Percentiles rank a stretch among this genome's conserved stretches.
phyloP scores from a whole-genome alignment of 2,113 vertebrate genomes.

The Clinocottus analis region DNA sequence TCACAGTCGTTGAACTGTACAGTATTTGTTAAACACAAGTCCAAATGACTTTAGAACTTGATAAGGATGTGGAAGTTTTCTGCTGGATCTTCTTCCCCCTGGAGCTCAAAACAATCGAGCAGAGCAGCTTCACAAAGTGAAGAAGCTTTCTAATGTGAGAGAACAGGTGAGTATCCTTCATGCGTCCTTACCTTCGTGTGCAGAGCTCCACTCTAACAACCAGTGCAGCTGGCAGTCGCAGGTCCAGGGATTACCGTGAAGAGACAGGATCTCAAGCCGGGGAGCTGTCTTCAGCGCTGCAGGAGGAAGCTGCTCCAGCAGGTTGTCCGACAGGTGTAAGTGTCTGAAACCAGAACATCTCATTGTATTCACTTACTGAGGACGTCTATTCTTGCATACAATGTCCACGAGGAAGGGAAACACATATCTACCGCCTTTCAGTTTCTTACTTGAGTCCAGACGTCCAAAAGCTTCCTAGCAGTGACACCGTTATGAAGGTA shows the following conservation, averaged over 20 bases:
- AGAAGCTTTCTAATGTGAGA: neutral
- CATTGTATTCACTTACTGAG: neutral
- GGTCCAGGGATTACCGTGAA: slow-evolving; percentile 85
- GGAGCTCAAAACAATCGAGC: neutral
- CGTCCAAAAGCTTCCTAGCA: slow-evolving; percentile 82
- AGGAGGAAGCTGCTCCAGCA: slow-evolving; percentile 76
- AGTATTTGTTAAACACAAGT: no score
- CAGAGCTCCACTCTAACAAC: slow-evolving; percentile 82
- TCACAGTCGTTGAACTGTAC: slow-evolving; percentile 1
- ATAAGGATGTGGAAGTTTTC: neutral
- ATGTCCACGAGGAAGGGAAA: neutral
- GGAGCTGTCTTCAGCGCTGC: slow-evolving; percentile 67
- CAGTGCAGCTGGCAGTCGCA: slow-evolving; percentile 84
- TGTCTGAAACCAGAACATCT: slow-evolving; percentile 67
- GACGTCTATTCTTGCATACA: neutral
- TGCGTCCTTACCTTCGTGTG: slow-evolving; percentile 70
- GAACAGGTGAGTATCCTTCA: neutral
- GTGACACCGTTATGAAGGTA: slow-evolving; percentile 84
- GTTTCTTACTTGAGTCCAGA: slow-evolving; percentile 80
- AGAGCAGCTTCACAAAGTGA: neutral
- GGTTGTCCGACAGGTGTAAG: slow-evolving; percentile 84
- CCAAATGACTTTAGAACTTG: neutral
- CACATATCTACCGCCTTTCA: neutral
- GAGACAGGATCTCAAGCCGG: slow-evolving; percentile 79
- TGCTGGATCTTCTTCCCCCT: neutral